Evolutionary conservation across 2,888 invertebrate genomes (phyloP).

Genomic region (Drosophila longiperda): DNA sequence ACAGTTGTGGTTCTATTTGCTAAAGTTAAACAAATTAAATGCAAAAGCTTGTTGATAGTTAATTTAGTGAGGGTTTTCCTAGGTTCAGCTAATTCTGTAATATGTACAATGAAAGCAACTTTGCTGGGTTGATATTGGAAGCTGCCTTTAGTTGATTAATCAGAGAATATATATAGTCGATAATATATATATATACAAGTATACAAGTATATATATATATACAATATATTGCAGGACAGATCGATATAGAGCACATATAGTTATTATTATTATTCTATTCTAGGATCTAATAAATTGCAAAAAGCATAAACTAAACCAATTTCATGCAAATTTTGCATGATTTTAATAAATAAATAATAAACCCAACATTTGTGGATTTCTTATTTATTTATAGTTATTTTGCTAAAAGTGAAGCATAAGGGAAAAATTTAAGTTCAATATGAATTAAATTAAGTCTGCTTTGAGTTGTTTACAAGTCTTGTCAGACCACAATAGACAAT

Average conservation of each 20-base stretch:
- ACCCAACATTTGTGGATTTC: neutral
- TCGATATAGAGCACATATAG: neutral
- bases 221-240: neutral
- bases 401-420: neutral
- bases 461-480: slow-evolving; percentile 51
- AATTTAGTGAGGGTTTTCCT: slow-evolving; percentile 28
- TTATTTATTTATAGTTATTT: neutral
- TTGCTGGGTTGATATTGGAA: neutral
- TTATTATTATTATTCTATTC: neutral
- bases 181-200: neutral
- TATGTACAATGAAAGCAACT: neutral
- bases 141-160: neutral
- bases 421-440: slow-evolving; percentile 17
- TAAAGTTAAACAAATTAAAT: slow-evolving; percentile 63
- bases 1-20: slow-evolving; percentile 42
- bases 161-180: neutral
- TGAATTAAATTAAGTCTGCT: slow-evolving; percentile 32
- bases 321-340: too few relatives aligned
- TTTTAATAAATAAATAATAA: too few relatives aligned
- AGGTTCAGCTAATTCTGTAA: neutral
- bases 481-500: slow-evolving; percentile 64
- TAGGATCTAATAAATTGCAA: too few relatives aligned
- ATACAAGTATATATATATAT: neutral
- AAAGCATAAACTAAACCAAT: too few relatives aligned
- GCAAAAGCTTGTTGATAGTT: slow-evolving; percentile 20